phyloP scores from a whole-genome alignment of 2,113 vertebrate species.

The Muntiacus muntjak region DNA sequence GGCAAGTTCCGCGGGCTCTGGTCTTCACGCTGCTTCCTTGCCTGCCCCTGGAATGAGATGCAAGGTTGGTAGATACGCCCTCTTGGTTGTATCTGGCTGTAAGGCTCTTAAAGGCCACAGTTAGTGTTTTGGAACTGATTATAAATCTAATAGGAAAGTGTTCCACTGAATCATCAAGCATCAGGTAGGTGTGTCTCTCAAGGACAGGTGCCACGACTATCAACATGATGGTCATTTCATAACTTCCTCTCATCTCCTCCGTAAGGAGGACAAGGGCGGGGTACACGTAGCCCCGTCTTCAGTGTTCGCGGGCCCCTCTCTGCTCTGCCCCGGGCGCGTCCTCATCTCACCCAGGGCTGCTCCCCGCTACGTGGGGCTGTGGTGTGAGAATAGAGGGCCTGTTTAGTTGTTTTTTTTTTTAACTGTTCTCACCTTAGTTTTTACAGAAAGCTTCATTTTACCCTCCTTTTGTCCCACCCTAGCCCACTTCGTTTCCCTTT shows the following conservation, averaged over 20 bases:
- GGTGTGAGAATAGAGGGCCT: neutral
- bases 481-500: neutral
- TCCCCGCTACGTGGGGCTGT: neutral
- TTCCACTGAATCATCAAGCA: neutral
- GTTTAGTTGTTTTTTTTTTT: neutral
- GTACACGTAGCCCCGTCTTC: neutral
- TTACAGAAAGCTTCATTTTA: neutral
- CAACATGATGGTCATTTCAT: neutral
- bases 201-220: neutral
- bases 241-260: neutral
- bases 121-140: slow-evolving; percentile 10
- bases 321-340: neutral
- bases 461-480: neutral
- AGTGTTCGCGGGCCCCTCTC: neutral
- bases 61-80: neutral
- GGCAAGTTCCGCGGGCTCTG: neutral
- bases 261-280: neutral
- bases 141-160: neutral
- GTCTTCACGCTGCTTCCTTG: neutral
- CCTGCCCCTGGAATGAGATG: neutral
- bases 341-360: neutral
- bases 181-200: neutral
- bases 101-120: neutral
- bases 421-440: neutral
- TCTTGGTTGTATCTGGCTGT: neutral